Base-by-base conservation (phyloP, 1,140 invertebrate genomes). In the Drosophila yakuba region DNA sequence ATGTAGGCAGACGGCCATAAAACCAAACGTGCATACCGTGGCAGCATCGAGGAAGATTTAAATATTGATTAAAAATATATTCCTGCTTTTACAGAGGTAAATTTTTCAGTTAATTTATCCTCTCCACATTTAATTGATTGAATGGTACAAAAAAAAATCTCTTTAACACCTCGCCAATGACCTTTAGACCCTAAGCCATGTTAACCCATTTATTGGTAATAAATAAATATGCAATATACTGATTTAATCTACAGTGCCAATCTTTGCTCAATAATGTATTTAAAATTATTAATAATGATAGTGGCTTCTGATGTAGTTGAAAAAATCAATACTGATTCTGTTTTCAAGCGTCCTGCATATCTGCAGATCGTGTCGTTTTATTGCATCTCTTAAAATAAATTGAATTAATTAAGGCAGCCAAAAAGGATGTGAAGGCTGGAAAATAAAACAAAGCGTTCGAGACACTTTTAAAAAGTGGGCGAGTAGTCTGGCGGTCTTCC, bases 371-470 rank as follows among this genome's bases (percentile, higher is more conserved):
- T 54, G 61, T 59, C 43, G 72, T 47, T 75, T 55, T 57, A 67
- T 75, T 47, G 73, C 73, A 76, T 43, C 72, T 76, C 73, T 76
- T 76, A 67, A 76, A 76, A 56, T 59, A 69, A 60, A 77, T 77
- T 76, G 56, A 77, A 77, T 77, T 77, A 77, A 77, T 77, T 68
- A 77, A 60, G 17, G 8, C 43, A 38, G 6, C 36, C 25, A 44
- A 68, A 48, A 71, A 35, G 58, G 51, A 45, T 38, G 52, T 6
- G 15, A 38, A 32, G 35, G 23, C 28, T 52, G 39, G 11, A 59
- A 66, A 59, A 74, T 45, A 47, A 74, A 57, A 57, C 44, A 43
- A 43, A 56, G 28, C 28, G 23, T 54, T 38, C 41, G 39, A 67
- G 61, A 75, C 73, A 54, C 60, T 67, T 76, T 75, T 67, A 39